Evolutionary conservation across 2,113 vertebrate species (phyloP).

Genomic region (Spermophilus dauricus): DNA sequence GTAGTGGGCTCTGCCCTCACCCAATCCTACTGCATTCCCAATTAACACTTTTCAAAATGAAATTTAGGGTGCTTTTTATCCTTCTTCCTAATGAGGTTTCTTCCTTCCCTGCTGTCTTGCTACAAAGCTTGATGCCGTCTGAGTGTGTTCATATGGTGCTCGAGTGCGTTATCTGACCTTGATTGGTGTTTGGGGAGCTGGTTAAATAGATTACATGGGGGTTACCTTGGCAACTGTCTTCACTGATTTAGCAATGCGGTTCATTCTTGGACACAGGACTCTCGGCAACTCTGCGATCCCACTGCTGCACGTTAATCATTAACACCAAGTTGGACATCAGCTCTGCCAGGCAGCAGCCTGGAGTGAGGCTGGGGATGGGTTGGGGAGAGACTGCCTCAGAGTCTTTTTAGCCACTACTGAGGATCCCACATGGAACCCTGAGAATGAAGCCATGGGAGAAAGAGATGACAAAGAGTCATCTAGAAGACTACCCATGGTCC

Average conservation of each 20-base stretch:
- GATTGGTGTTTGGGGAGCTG: slow-evolving; percentile 94
- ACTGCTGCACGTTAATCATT: slow-evolving; percentile 95
- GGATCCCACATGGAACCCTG: slow-evolving; percentile 76
- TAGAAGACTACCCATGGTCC: slow-evolving; percentile 78
- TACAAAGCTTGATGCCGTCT: slow-evolving; percentile 92
- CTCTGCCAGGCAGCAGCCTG: slow-evolving; percentile 88
- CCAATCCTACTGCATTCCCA: slow-evolving; percentile 87
- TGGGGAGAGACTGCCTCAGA: slow-evolving; percentile 88
- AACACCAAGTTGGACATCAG: slow-evolving; percentile 91
- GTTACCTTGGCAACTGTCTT: slow-evolving; percentile 98
- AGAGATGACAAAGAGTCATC: slow-evolving; percentile 50
- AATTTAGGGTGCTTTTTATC: slow-evolving; percentile 89
- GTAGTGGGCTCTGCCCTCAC: slow-evolving; percentile 76
- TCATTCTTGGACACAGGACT: slow-evolving; percentile 94
- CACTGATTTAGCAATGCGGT: slow-evolving; percentile 95
- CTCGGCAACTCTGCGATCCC: slow-evolving; percentile 92
- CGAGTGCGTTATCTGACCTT: slow-evolving; percentile 94
- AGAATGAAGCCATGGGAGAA: slow-evolving; percentile 82
- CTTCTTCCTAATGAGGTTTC: slow-evolving; percentile 93
- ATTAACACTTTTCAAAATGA: slow-evolving; percentile 92
- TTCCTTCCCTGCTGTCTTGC: slow-evolving; percentile 92
- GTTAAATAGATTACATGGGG: slow-evolving; percentile 96
- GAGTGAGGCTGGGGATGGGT: slow-evolving; percentile 78
- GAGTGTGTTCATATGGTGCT: slow-evolving; percentile 92
- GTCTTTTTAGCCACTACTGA: slow-evolving; percentile 82